Base-by-base conservation (phyloP, 2,888 invertebrate genomes). In the Hirtodrosophila confusa region DNA sequence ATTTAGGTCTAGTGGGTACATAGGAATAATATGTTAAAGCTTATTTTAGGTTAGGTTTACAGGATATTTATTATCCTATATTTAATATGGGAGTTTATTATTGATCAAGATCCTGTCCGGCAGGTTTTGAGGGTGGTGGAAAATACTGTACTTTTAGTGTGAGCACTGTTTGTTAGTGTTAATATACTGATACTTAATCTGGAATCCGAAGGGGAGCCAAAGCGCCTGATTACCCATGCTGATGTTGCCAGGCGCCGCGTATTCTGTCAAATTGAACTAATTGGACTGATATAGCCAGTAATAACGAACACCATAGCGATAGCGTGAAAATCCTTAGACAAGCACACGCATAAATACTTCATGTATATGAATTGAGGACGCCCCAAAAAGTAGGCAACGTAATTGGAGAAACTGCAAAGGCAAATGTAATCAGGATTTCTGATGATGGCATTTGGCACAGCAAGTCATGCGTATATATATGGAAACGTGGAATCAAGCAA, bases 391-490 rank as follows among this genome's bases (percentile, higher is more conserved):
- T 67, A 37, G 54, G 51, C 36, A 73, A 72, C 50, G 69, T 73
- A 75, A 75, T 75, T 75, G 75, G 69, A 69, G 78, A 61, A 58
- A 57, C 65, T 41, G 74, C 57, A 65, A 31, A 31, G 31, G 64
- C 55, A 73, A 68, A 68, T 77, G 68, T 77, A 75, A 74, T 74
- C 75, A 65, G 70, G 74, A 60, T 56, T 69, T 58, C 58, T 74
- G 74, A 75, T 75, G 78, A 78, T 68, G 58, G 54, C 66, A 45
- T 62, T 76, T 48, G 54, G 35, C 41, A n/a, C 43, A 65, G 56
- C 65, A 49, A 73, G 72, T 61, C 72, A 76, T 65, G 77, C 73
- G 73, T 65, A 35, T 36, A n/a, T 39, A 41, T 8, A 41, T 11
- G 33, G 23, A 7, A 7, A 51, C 4, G 8, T 10, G 9, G 1